Evolutionary conservation across 2,797 vertebrate species (phyloP), one percentile per base, ranked within the genome.

Genomic region (Balearica regulorum): DNA sequence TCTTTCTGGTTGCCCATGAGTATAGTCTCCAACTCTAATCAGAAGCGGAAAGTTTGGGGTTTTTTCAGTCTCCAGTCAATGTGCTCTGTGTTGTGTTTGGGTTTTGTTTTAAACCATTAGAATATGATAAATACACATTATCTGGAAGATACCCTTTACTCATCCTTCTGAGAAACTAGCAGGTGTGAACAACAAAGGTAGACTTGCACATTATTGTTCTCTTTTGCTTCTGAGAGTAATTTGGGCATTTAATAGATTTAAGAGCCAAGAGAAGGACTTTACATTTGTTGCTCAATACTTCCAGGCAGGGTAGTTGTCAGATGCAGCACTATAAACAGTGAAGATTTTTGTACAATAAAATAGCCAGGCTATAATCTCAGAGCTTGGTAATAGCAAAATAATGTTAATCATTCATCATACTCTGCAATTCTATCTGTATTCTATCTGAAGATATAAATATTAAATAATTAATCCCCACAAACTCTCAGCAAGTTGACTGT

Each of bases 391-490:
- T 21, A 83, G 37, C 44, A 81, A 71, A 94, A 78, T 73, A 81
- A 78, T 73, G 13, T 68, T 88, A 90, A 64, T 68, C 57, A 64
- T 75, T 80, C 53, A 35, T 83, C 71, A 85, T 43, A 60, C 8
- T 39, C 76, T 54, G 26, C 35, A 91, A 71, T 83, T 54, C 51
- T 84, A 21, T 86, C 53, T 68, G 9, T 29, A 78, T 57, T 89
- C 44, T 84, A 51, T 68, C 6, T 16, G 72, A 88, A 68, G 46
- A 90, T 39, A 57, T 73, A 95, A 92, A 91, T 80, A 85, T 46
- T 87, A 80, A 93, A 81, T 72, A 88, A 87, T 72, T 82, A 90
- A 94, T 61, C 35, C 70, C 17, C 54, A 72, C 60, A 94, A 68
- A 4, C n/a, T 83, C 76, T 93, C 72, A 93, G 44, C 39, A 86